Conservation (phyloP, 2,888 invertebrate genomes). For the Strigamia crassipes region DNA sequence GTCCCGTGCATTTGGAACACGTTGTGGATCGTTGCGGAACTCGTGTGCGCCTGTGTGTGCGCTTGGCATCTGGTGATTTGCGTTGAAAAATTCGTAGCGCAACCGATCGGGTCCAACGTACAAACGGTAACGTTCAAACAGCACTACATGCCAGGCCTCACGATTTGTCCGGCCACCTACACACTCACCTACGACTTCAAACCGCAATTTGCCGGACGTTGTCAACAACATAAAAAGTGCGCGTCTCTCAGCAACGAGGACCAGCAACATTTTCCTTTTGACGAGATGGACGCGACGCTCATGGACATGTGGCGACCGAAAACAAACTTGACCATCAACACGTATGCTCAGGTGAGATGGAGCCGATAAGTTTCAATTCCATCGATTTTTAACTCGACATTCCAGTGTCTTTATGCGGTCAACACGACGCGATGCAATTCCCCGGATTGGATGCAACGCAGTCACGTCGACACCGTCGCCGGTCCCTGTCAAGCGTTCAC, state of each 20-base stretch:
- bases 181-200: background rate
- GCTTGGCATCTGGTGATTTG: too few relatives aligned
- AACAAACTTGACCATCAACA: background rate
- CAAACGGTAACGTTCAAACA: too few relatives aligned
- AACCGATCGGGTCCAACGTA: too few relatives aligned
- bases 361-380: too few relatives aligned
- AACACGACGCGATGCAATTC: background rate
- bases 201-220: background rate
- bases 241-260: background rate
- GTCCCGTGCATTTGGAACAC: too few relatives aligned
- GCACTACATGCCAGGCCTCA: background rate
- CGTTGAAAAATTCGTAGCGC: too few relatives aligned
- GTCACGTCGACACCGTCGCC: background rate
- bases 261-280: background rate
- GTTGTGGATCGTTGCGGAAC: too few relatives aligned
- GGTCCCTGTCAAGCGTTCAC: background rate
- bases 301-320: background rate
- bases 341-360: background rate
- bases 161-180: background rate
- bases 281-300: background rate
- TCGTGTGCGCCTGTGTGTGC: too few relatives aligned
- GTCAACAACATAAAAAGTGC: background rate
- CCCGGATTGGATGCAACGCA: background rate
- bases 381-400: too few relatives aligned
- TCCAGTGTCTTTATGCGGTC: background rate